Evolutionary conservation across 2,888 invertebrate species (phyloP).

Genomic region (Lochmaea capreae): DNA sequence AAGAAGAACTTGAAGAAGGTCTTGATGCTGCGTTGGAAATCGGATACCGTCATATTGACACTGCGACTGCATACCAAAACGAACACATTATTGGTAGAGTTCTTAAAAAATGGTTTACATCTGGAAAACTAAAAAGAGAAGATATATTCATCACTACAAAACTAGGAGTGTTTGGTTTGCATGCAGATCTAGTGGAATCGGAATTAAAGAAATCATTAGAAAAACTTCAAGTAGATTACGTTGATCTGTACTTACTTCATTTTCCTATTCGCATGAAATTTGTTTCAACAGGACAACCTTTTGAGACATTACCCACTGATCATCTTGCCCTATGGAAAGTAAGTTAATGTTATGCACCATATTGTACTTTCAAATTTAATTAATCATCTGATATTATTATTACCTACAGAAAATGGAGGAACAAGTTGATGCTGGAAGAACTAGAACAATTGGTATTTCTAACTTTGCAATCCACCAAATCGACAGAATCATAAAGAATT

Average conservation of each 20-base stretch:
- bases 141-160: conserved; percentile 81
- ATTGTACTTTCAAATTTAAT: too few relatives aligned
- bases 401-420: conserved; percentile 67
- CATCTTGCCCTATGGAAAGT: conserved; percentile 79
- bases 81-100: conserved; percentile 79
- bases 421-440: conserved; percentile 72
- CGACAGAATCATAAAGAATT: conserved; percentile 69
- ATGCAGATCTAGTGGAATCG: conserved; percentile 68
- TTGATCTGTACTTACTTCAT: conserved; percentile 85
- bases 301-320: conserved; percentile 72
- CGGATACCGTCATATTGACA: conserved; percentile 86
- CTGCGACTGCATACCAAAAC: conserved; percentile 80
- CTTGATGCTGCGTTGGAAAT: conserved; percentile 75
- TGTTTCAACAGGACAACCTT: conserved; percentile 66
- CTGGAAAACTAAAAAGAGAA: conserved; percentile 75
- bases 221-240: conserved; percentile 78
- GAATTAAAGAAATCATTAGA: conserved; percentile 74
- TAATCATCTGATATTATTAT: too few relatives aligned
- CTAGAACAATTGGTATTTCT: conserved; percentile 83
- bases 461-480: conserved; percentile 82
- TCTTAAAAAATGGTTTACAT: conserved; percentile 76
- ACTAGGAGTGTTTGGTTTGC: background rate
- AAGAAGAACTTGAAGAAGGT: conserved; percentile 72
- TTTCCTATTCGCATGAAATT: conserved; percentile 75
- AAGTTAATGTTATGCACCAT: conserved; percentile 24